A percentile compares a stretch with the other conserved stretches of the same genome.
Evolutionary conservation across 2,113 vertebrate species (phyloP).

Genomic region (Forbesichthys papilliferus): DNA sequence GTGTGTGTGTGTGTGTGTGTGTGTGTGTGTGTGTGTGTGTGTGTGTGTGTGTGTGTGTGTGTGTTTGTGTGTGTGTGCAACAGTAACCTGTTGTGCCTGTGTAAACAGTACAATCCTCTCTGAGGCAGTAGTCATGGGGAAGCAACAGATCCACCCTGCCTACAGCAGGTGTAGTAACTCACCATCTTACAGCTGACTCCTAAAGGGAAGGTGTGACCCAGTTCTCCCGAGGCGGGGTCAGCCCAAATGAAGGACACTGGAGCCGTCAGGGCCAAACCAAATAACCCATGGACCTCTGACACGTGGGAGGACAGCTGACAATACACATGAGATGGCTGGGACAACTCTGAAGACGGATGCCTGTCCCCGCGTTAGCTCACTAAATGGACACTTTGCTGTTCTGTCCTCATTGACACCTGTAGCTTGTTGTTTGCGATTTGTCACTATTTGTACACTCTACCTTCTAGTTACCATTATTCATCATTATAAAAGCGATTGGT

Average conservation of each 20-base stretch:
- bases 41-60: too few relatives aligned
- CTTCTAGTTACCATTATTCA: not conserved
- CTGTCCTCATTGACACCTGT: not conserved
- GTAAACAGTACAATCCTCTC: constrained; percentile 68
- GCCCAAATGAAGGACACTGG: constrained; percentile 21
- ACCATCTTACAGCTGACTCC: constrained; percentile 57
- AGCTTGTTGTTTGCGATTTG: not conserved
- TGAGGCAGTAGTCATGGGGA: constrained; percentile 57
- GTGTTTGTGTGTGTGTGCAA: too few relatives aligned
- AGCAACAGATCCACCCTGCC: constrained; percentile 46
- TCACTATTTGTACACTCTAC: not conserved
- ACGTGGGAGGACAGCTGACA: constrained; percentile 29
- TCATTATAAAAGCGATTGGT: not conserved
- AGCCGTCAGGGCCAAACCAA: constrained; percentile 39
- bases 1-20: too few relatives aligned
- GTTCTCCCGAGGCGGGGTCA: constrained; percentile 33
- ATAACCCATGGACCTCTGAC: constrained; percentile 47
- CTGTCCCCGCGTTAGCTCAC: constrained; percentile 27
- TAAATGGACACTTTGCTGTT: not conserved
- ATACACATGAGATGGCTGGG: constrained; percentile 28
- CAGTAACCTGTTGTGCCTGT: constrained; percentile 64
- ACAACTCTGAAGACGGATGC: constrained; percentile 29
- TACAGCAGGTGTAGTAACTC: constrained; percentile 72
- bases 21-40: too few relatives aligned
- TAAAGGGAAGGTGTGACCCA: constrained; percentile 57